A percentile compares a stretch with the other conserved stretches of the same genome.
Conservation (phyloP, 2,888 invertebrate genomes). For the Sarcophaga subvicina region DNA sequence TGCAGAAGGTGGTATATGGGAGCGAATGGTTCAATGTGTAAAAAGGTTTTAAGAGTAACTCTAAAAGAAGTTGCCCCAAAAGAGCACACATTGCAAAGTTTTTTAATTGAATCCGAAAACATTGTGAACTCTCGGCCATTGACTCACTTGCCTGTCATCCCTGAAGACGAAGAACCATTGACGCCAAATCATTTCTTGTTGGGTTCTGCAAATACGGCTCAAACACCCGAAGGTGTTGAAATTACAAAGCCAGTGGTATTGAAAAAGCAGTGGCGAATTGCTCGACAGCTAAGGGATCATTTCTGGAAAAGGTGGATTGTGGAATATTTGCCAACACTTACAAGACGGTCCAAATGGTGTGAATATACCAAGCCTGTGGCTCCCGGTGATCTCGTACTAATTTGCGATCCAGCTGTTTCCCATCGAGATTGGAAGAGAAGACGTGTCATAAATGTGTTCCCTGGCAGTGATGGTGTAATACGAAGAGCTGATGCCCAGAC, state of each 20-base stretch:
- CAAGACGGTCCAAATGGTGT: conserved; percentile 22
- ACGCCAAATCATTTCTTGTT: conserved; percentile 17
- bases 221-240: neutral
- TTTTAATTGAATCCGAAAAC: no score
- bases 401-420: neutral
- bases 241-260: neutral
- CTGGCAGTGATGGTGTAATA: conserved; percentile 39
- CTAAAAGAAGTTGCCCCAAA: conserved; percentile 26
- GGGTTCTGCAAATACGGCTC: neutral
- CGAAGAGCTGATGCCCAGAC: conserved; percentile 62
- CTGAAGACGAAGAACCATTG: neutral
- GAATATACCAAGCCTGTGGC: neutral
- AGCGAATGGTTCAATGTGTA: conserved; percentile 23
- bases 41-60: conserved; percentile 25
- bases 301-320: neutral
- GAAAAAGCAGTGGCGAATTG: conserved; percentile 24
- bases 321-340: conserved; percentile 31
- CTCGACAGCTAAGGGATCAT: no score
- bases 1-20: conserved; percentile 24
- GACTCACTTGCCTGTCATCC: no score
- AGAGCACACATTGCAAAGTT: conserved; percentile 1
- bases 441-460: neutral
- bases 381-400: neutral
- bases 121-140: no score
- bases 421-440: neutral